Evolutionary conservation across 2,888 invertebrate species (phyloP).

Genomic region (Caenorhabditis wallacei): DNA sequence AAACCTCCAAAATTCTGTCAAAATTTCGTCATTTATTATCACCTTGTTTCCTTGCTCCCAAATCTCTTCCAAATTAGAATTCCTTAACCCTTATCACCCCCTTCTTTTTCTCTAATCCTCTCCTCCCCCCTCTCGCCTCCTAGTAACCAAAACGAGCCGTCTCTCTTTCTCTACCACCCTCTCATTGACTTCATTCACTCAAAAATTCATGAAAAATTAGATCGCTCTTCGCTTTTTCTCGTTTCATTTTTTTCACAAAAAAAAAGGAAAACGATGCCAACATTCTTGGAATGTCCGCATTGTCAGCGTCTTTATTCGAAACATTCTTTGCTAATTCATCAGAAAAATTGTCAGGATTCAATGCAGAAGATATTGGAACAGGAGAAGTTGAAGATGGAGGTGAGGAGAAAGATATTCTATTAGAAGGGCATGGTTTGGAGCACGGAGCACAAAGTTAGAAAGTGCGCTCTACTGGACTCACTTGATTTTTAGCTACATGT

Average conservation of each 20-base stretch:
- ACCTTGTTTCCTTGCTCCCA: too few relatives aligned
- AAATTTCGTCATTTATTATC: too few relatives aligned
- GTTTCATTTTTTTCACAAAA: not conserved
- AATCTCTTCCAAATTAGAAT: too few relatives aligned
- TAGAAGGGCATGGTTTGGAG: too few relatives aligned
- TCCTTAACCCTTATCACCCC: too few relatives aligned
- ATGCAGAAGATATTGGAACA: constrained; percentile 46
- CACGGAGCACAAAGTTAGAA: too few relatives aligned
- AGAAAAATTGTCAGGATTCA: constrained; percentile 49
- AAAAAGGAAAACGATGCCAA: constrained; percentile 42
- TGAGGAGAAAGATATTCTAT: too few relatives aligned
- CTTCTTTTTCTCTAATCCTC: constrained; percentile 21
- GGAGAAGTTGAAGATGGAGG: constrained; percentile 42
- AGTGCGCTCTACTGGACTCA: too few relatives aligned
- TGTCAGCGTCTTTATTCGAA: constrained; percentile 59
- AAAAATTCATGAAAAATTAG: constrained; percentile 64
- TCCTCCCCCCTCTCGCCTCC: too few relatives aligned
- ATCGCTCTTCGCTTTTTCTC: constrained; percentile 1
- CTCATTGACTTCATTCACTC: constrained; percentile 40
- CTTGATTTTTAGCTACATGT: too few relatives aligned
- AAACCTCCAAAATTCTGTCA: too few relatives aligned
- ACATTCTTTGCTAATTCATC: constrained; percentile 59
- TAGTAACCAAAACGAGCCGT: not conserved
- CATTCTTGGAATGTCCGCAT: constrained; percentile 56
- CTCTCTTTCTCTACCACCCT: constrained; percentile 21